Evolutionary conservation across 2,113 vertebrate genomes (phyloP).

Genomic region (Pangasianodon hypophthalmus): DNA sequence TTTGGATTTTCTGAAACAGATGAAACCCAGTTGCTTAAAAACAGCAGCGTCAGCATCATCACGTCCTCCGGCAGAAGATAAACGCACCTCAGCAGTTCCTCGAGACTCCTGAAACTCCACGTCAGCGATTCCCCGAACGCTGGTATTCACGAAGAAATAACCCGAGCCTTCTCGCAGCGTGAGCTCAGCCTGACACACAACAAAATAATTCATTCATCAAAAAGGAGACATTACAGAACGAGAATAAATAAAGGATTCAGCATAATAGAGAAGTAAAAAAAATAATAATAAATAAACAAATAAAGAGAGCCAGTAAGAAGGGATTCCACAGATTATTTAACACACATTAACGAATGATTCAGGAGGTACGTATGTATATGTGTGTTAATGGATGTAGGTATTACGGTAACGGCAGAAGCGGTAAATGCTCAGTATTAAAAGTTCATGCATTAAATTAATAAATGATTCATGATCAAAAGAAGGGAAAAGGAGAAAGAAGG

Average conservation of each 20-base stretch:
- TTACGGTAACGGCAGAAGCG: background rate
- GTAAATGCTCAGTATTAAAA: too few species aligned
- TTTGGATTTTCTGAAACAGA: background rate
- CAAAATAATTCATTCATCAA: background rate
- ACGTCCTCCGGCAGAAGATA: background rate
- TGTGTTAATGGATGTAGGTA: too few species aligned
- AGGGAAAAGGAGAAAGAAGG: background rate
- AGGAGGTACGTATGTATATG: too few species aligned
- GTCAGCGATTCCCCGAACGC: conserved; percentile 70
- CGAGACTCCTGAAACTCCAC: conserved; percentile 80
- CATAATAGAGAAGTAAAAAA: background rate
- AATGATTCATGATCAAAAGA: background rate
- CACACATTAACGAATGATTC: background rate
- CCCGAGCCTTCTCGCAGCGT: conserved; percentile 86
- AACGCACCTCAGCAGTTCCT: conserved; percentile 76
- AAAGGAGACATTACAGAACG: background rate
- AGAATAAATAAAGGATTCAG: background rate
- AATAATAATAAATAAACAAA: fast-evolving
- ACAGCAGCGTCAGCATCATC: background rate
- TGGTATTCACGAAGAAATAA: conserved; percentile 90
- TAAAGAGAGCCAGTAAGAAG: background rate
- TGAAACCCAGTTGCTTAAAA: background rate
- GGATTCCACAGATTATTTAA: background rate
- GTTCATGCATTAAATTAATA: too few species aligned
- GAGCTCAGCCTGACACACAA: conserved; percentile 78